Percentiles rank a stretch among this genome's conserved stretches.
Conservation (phyloP, 2,888 invertebrate genomes). For the Dolichopus griseipennis region DNA sequence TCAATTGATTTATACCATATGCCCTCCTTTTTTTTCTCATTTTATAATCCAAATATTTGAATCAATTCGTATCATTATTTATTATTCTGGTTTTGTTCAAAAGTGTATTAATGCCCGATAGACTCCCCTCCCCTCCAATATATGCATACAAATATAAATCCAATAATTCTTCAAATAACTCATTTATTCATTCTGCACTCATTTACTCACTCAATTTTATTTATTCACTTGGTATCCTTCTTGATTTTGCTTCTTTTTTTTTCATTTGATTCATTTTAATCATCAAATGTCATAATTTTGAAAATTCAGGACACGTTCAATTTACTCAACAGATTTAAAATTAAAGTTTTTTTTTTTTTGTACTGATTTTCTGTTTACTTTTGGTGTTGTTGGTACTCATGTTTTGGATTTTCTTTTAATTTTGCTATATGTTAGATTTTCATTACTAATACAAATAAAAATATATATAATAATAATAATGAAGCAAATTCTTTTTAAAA, state of each 20-base stretch:
- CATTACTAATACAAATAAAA: slow-evolving; percentile 4
- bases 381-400: too few relatives aligned
- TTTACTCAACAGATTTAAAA: slow-evolving; percentile 3
- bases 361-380: neutral
- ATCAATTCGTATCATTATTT: too few relatives aligned
- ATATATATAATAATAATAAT: neutral
- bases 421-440: neutral
- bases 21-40: too few relatives aligned
- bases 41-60: too few relatives aligned
- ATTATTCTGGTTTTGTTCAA: too few relatives aligned
- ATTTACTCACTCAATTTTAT: neutral
- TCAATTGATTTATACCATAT: too few relatives aligned
- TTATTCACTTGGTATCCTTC: too few relatives aligned
- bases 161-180: neutral
- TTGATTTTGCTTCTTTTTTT: neutral
- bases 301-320: neutral
- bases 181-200: neutral
- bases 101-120: too few relatives aligned
- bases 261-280: neutral
- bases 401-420: too few relatives aligned
- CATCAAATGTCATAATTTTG: neutral
- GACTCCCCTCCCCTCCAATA: neutral
- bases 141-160: neutral
- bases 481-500: neutral
- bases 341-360: neutral